Evolutionary conservation across 1,140 invertebrate species (phyloP), one percentile per base, ranked within the genome.

Genomic region (Drosophila insularis): DNA sequence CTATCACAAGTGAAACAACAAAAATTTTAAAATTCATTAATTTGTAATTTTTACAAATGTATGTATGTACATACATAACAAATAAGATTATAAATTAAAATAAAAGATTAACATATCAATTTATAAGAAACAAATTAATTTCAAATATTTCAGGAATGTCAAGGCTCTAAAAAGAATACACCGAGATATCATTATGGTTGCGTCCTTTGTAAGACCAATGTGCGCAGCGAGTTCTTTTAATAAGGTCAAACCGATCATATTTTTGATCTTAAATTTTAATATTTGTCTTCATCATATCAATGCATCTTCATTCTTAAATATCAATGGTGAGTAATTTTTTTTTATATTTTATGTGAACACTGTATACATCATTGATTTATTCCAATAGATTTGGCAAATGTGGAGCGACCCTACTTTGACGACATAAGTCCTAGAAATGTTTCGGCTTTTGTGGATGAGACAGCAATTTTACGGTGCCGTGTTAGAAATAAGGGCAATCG

Each of bases 401-500:
- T 76, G 35, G 73, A 95, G 77, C 94, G 94, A 77, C 97, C 97
- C 2, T 97, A 96, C 89, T 97, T 98, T 89, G 97, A 97, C 89
- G 96, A 97, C 84, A 94, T 96, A 68, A 95, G 95, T 4, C 94
- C 95, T 1, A 93, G 95, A 73, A 98, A 98, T 92, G 94, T 98
- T 59, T 96, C 96, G 0, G 94, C 96, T 1, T 95, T 97, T 35
- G 96, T 97, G 4, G 97, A 97, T 2, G 96, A 97, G 92, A 95
- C 96, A 4, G 95, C 96, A 4, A 93, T 96, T 74, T 93, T 98
- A 65, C 95, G 95, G 89, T 98, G 97, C 92, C 94, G 96, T 62
- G 96, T 97, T 19, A 97, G 97, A 90, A 95, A 97, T 92, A 96
- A 96, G 64, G 96, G 96, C 3, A 96, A 98, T 85, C 94, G 96